A percentile compares a stretch with the other conserved stretches of the same genome.
phyloP scores from a whole-genome alignment of 1,140 invertebrate genomes.

The Micrasema minimum region DNA sequence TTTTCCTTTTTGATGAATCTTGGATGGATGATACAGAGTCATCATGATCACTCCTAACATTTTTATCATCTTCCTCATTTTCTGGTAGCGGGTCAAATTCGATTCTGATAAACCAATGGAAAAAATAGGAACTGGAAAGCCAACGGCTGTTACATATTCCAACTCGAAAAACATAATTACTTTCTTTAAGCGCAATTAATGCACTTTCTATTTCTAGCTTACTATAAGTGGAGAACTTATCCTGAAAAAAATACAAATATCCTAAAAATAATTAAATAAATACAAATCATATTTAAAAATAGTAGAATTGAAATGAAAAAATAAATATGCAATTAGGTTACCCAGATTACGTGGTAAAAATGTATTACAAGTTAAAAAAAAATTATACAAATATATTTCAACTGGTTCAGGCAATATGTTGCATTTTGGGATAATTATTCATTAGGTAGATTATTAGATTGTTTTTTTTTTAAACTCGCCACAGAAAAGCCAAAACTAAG shows the following conservation, averaged over 20 bases:
- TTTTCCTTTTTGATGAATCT: constrained; percentile 2
- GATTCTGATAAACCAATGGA: constrained; percentile 22
- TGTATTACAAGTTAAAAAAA: too few species aligned
- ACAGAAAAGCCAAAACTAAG: too few species aligned
- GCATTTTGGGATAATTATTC: too few species aligned
- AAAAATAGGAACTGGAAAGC: constrained; percentile 10
- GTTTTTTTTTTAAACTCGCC: too few species aligned
- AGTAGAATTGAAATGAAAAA: background rate
- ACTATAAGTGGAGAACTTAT: constrained; percentile 6
- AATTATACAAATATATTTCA: too few species aligned
- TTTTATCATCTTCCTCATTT: background rate
- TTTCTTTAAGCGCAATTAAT: constrained; percentile 6
- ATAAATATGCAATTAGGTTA: background rate
- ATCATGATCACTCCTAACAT: background rate
- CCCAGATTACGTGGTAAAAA: too few species aligned
- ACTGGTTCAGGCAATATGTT: too few species aligned
- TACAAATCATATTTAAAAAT: background rate
- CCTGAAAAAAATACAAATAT: constrained; percentile 27
- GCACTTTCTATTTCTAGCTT: background rate
- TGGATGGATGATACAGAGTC: background rate
- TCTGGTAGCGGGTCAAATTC: background rate
- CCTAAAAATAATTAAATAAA: too few species aligned
- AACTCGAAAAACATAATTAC: constrained; percentile 7
- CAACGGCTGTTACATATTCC: constrained; percentile 21
- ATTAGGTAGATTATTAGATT: too few species aligned